These are phyloP conservation scores for Procambarus clarkii DNA, from an alignment of 1,140 invertebrate species.

Conservation along the genomic window DNA sequence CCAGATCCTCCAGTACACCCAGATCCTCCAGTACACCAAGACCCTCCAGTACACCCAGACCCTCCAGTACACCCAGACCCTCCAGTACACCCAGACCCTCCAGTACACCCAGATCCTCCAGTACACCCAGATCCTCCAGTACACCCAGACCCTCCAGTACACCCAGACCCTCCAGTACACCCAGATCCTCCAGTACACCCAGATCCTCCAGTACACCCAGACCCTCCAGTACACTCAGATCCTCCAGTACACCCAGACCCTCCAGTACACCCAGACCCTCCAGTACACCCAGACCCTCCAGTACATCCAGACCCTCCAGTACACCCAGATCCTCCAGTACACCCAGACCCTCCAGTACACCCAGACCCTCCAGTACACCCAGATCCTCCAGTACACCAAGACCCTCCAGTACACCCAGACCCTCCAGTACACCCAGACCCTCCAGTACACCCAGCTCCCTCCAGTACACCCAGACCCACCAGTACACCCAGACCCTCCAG, in stretches of 20 bases:
- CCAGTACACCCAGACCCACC: background rate
- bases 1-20: background rate
- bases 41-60: background rate
- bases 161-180: no score
- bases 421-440: background rate
- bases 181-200: no score
- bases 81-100: conserved; percentile 10
- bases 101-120: background rate
- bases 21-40: background rate
- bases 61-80: conserved; percentile 14
- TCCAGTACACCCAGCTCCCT: background rate
- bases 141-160: no score
- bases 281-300: conserved; percentile 5
- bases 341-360: background rate
- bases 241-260: background rate
- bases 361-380: no score
- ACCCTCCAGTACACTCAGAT: background rate
- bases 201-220: background rate
- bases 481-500: background rate
- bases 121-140: background rate
- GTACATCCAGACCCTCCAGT: conserved; percentile 7
- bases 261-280: background rate
- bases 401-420: no score
- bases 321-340: conserved; percentile 10
- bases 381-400: no score